Base-by-base conservation (phyloP, 2,113 vertebrate species). In the Otocyon megalotis region DNA sequence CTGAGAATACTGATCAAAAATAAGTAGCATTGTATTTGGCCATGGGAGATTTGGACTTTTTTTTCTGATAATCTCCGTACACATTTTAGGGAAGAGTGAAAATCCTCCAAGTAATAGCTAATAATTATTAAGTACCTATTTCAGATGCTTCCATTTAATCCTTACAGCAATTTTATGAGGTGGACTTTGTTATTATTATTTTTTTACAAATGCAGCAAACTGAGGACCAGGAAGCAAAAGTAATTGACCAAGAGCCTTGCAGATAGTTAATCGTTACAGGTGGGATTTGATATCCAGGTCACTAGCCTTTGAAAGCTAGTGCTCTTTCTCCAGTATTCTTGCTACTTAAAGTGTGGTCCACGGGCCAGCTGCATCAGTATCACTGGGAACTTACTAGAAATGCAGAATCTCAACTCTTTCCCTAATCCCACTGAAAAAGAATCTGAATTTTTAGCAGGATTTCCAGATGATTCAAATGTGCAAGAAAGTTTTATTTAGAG, bases 81-180 rank as follows among this genome's bases (percentile, higher is more conserved):
- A 43, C 63, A 84, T 90, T 92, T 80, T 74, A 83, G 37, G 88
- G 22, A 77, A 95, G 69, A 65, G 65, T 63, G n/a, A 30, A 81
- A 81, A 85, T 74, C 48, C 24, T 32, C n/a, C 28, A 16, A 89
- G 16, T 30, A 74, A 62, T 54, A 80, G 56, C 48, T 90, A 20
- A 24, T 26, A 54, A 83, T 92, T 93, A 60, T 26, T 50, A 48
- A 50, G 13, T 48, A 74, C 16, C n/a, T 54, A 32, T 58, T 84
- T 15, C n/a, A 85, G 48, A 88, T 2, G 8, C n/a, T 88, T 16
- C 72, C 12, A 37, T 72, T 86, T n/a, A 93, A 37, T 94, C 53
- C 37, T 93, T 50, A 65, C 2, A 71, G 63, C 19, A 86, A 32
- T 50, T 37, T 93, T 63, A 71, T 26, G 17, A 28, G 84, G 24